Base-by-base conservation (phyloP, 2,888 invertebrate species). In the Nomada lathburiana region DNA sequence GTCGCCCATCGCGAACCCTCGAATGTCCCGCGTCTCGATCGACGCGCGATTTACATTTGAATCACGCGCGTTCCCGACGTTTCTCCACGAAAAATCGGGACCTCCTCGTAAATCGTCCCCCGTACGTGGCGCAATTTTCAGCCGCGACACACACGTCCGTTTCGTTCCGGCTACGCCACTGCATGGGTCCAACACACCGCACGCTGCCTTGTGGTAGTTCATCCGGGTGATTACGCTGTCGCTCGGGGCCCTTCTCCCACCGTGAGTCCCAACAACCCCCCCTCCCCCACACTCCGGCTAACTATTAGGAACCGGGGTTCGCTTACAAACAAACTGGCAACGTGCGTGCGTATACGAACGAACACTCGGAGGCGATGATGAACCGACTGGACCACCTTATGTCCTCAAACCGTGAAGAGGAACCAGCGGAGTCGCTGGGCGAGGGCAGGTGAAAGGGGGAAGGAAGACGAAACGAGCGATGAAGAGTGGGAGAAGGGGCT, bases 141-240 rank as follows among this genome's bases (percentile, higher is more conserved):
- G 83, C n/a, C 18, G 80, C 73, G 79, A 87, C 86, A 80, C 87
- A 67, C 83, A 78, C 80, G 60, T 63, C 20, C 20, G 73, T 73
- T 75, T 82, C 77, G 82, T 75, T 74, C 50, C 75, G 79, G 71
- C 85, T 87, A 89, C 88, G 87, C 86, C 92, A 90, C 84, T 92
- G 81, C 53, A n/a, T 26, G 26, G 2, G 63, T 13, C 42, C 91
- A 89, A 86, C 83, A 89, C 53, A 23, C 53, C 42, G n/a, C 10
- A 16, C 10, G 18, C 63, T 69, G 67, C 80, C 74, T 87, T 89
- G 89, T 91, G 89, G 92, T 91, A 92, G 92, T 92, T 91, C 90
- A 91, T 92, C 90, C 92, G 89, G 92, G 91, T 93, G 93, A 93
- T 93, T 93, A 93, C 92, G 91, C 92, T 92, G 93, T 93, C 93